phyloP scores from a whole-genome alignment of 2,797 vertebrate species.

The Gadopsis marmoratus region DNA sequence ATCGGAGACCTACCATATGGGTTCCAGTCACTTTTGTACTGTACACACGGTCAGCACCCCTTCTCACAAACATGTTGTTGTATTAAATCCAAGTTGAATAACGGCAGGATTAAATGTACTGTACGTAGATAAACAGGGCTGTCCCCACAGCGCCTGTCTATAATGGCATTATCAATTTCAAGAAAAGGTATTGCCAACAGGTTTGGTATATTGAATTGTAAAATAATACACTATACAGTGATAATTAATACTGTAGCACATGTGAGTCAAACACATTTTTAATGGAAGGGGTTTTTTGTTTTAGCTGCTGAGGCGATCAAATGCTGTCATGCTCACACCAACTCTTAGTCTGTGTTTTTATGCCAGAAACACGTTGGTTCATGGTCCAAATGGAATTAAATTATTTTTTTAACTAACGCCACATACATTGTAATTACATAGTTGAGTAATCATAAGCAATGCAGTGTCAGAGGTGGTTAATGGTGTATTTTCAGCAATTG shows the following conservation, averaged over 20 bases:
- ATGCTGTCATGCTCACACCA: no score
- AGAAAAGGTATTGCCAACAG: slow-evolving; percentile 16
- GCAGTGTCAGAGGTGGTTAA: background rate
- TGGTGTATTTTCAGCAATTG: background rate
- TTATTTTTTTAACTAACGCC: background rate
- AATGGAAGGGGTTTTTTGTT: no score
- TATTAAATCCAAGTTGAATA: slow-evolving; percentile 49
- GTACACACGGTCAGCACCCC: slow-evolving; percentile 39
- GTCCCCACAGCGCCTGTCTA: slow-evolving; percentile 26
- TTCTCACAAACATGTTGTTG: slow-evolving; percentile 74
- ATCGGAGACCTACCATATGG: slow-evolving; percentile 71
- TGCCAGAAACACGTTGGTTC: no score
- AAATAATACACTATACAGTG: slow-evolving; percentile 5
- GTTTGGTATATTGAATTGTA: slow-evolving; percentile 27
- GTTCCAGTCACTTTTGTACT: slow-evolving; percentile 52
- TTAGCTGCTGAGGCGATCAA: no score
- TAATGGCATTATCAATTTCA: slow-evolving; percentile 36
- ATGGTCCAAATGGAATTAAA: background rate
- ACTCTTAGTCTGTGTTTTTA: background rate
- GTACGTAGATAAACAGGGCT: slow-evolving; percentile 47
- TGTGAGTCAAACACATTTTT: no score
- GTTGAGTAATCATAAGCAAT: background rate
- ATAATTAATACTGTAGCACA: background rate
- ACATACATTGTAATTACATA: background rate
- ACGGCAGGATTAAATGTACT: slow-evolving; percentile 63